Base-by-base conservation (phyloP, 2,888 invertebrate genomes). In the Rhorus exstirpatorius region DNA sequence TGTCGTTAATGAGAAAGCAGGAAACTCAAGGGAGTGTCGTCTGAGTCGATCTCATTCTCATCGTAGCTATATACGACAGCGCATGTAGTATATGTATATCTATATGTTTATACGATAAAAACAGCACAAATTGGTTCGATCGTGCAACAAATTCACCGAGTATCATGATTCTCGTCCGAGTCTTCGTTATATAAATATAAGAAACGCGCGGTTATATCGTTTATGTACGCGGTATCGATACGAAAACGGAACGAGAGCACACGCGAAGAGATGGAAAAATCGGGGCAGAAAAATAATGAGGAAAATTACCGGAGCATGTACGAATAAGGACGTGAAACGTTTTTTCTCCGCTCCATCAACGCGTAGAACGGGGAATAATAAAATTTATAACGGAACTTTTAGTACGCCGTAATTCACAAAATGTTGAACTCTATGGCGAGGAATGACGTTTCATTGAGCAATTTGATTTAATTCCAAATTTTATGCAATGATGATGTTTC, bases 1-100 rank as follows among this genome's bases (percentile, higher is more conserved):
- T 78, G 81, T 82, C 81, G 81, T 74, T 82, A 82, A 82, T 78
- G 81, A 78, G 81, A 82, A 74, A 74, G 78, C 78, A 74, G 81
- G 81, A 78, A 82, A 78, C 74, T 77, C 70, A 21, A 67, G 63
- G 61, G 74, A 53, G 61, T 78, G 72, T 78, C 78, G 67, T 60
- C 55, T 74, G 61, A 63, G 46, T 44, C 68, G 78, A 78, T 78
- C 60, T 74, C 72, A 49, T 78, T 61, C 77, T 55, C 61, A 35
- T 61, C 61, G 60, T 67, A 14, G 38, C 35, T n/a, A n/a, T n/a
- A n/a, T n/a, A n/a, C n/a, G n/a, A n/a, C n/a, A n/a, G n/a, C 8
- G 3, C 51, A 21, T 6, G 17, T 21, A 6, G 35, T 53, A 24
- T 17, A 26, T 26, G 17, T 44, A 14, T 24, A 4, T 49, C n/a